Conservation (phyloP, 2,113 vertebrate genomes). For the Probosciger aterrimus region DNA sequence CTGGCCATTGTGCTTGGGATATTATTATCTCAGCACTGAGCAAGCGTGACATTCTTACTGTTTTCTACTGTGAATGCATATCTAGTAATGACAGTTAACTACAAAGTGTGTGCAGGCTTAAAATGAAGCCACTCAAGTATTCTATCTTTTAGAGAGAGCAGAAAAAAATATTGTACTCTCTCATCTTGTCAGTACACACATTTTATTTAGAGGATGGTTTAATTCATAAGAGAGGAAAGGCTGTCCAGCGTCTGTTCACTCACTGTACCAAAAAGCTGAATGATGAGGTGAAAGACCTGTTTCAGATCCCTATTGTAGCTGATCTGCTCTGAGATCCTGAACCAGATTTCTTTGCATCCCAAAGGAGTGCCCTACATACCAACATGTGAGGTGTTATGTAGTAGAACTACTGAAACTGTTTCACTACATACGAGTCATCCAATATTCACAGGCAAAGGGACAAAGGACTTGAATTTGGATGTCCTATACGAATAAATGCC, state of each 20-base stretch:
- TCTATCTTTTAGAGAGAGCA: not conserved
- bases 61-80: not conserved
- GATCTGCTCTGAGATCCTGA: not conserved
- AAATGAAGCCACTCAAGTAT: not conserved
- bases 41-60: not conserved
- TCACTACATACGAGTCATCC: not conserved
- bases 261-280: not conserved
- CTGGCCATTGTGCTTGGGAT: constrained; percentile 28
- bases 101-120: not conserved
- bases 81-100: constrained; percentile 20
- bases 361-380: not conserved
- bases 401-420: not conserved
- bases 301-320: not conserved
- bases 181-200: not conserved
- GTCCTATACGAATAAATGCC: not conserved
- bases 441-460: not conserved
- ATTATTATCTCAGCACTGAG: constrained; percentile 39
- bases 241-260: not conserved
- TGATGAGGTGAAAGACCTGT: not conserved
- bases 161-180: not conserved
- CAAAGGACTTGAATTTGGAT: not conserved
- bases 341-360: not conserved
- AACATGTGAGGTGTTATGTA: not conserved
- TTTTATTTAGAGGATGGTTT: not conserved
- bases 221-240: not conserved